Evolutionary conservation across 1,140 invertebrate genomes (phyloP), one percentile per base, ranked within the genome.

Genomic region (Theocolax elegans): DNA sequence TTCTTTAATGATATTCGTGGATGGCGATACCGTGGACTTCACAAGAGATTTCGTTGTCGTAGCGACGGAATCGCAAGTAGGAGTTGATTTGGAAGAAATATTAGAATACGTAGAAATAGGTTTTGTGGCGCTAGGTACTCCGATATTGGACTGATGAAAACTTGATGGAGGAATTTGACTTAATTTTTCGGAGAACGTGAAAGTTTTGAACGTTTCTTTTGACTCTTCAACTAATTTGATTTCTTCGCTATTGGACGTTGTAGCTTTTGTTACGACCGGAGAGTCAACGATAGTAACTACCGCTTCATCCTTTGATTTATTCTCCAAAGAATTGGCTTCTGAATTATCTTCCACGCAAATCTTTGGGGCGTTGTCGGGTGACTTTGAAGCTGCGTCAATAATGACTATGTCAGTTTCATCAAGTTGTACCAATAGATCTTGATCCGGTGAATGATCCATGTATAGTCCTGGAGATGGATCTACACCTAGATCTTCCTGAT

Each of bases 331-430:
- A 44, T 48, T 58, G 6, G 38, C 15, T 51, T 71, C 69, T 10
- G 56, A 86, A 80, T 66, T 86, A 85, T 60, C 88, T 82, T 90
- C 88, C 51, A 89, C 85, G 54, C 90, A 89, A 73, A 89, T 89
- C 7, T 90, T 91, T 0, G 89, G 87, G 44, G 89, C 87, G 23
- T 88, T 86, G 19, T 90, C 89, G 0, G 89, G 89, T 0, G 89
- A 89, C 71, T 89, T 89, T 0, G 85, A 84, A 6, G 82, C 84
- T 0, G 89, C 87, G 72, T 90, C 89, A 0, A 91, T 88, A 2
- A 90, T 87, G 0, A 91, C 88, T 8, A 91, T 87, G 67, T 90
- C 89, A 10, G 89, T 88, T 60, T 89, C 89, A 9, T 79, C 78
- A 17, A 89, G 80, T 15, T 88, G 86, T 44, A 80, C 79, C 75